These are phyloP conservation scores for Mylabris phalerata DNA, from an alignment of 1,140 invertebrate species.

Conservation along the genomic window DNA sequence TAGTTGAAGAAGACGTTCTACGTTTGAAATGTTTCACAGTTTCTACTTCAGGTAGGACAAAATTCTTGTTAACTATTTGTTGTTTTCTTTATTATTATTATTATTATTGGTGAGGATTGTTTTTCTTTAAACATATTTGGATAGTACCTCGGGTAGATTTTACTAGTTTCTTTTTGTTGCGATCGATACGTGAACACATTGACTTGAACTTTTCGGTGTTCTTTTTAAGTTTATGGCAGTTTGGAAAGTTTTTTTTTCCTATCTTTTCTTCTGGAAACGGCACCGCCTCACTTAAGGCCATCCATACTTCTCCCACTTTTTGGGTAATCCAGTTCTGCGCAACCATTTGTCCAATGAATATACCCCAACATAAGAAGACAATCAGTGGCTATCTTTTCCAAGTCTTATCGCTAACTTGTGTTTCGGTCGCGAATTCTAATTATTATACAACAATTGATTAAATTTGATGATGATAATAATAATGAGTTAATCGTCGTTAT, in stretches of 20 bases:
- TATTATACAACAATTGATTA: too few species aligned
- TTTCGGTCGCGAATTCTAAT: neutral
- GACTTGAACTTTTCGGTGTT: neutral
- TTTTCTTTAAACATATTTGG: too few species aligned
- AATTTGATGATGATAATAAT: too few species aligned
- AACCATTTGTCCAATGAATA: slow-evolving; percentile 21
- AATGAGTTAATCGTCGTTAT: too few species aligned
- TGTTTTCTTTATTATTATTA: neutral
- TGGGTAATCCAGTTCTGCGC: slow-evolving; percentile 30
- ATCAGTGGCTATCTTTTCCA: slow-evolving; percentile 10
- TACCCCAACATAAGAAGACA: slow-evolving; percentile 1
- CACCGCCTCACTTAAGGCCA: slow-evolving; percentile 27
- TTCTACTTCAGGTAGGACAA: slow-evolving; percentile 15
- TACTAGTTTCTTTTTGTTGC: neutral
- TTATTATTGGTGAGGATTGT: too few species aligned
- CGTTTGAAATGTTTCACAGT: slow-evolving; percentile 6
- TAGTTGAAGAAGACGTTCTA: slow-evolving; percentile 9
- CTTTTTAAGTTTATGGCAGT: slow-evolving; percentile 34
- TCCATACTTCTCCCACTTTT: slow-evolving; percentile 14
- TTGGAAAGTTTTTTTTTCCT: slow-evolving; percentile 34
- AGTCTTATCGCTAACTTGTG: neutral
- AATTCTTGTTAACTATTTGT: neutral
- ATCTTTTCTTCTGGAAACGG: slow-evolving; percentile 1
- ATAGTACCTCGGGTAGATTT: neutral
- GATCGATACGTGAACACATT: too few species aligned